Conservation (phyloP, 2,797 vertebrate species). For the Lerista edwardsae region DNA sequence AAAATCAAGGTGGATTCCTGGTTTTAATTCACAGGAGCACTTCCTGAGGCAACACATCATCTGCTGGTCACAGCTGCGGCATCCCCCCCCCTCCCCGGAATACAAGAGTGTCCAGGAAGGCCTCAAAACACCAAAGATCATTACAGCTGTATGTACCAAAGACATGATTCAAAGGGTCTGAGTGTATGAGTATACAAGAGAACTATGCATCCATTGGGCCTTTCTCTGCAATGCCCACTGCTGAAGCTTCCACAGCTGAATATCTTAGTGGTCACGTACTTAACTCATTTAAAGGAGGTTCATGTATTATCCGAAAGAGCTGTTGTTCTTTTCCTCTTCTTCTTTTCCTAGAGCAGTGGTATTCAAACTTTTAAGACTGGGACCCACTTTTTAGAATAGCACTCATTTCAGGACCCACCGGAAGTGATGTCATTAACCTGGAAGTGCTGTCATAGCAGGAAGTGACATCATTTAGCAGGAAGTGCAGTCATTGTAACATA, state of each 20-base stretch:
- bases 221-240: not conserved
- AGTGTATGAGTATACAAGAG: not conserved
- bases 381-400: no score
- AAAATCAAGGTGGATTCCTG: not conserved
- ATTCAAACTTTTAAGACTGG: no score
- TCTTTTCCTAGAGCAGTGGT: no score
- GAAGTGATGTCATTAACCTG: no score
- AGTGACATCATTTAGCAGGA: no score
- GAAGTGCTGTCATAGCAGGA: no score
- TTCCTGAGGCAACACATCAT: not conserved
- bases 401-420: no score
- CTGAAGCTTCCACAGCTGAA: fast-evolving
- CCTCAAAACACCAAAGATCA: not conserved
- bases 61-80: not conserved
- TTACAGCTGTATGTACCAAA: not conserved
- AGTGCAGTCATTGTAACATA: no score
- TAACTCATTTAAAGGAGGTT: not conserved
- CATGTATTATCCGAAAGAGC: no score
- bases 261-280: not conserved
- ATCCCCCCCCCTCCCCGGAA: not conserved
- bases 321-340: not conserved
- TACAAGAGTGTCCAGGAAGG: not conserved
- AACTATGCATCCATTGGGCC: fast-evolving
- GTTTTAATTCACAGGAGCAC: not conserved
- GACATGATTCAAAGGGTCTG: not conserved